These are phyloP conservation scores for Penelope pileata DNA, from an alignment of 2,113 vertebrate genomes.

Conservation along the genomic window DNA sequence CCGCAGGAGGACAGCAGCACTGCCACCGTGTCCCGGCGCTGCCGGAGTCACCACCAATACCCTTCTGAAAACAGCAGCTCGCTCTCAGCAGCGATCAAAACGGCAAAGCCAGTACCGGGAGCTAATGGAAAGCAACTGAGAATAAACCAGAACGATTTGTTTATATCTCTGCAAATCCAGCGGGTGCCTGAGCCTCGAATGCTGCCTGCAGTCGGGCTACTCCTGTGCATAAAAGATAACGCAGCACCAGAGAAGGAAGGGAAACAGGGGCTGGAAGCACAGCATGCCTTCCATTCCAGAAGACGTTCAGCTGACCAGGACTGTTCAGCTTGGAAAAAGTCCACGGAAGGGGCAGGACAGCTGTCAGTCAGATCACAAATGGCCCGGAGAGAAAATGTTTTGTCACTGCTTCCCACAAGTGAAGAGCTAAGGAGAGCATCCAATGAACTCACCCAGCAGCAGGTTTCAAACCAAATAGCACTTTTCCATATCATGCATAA, in stretches of 20 bases:
- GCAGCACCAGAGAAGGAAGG: neutral
- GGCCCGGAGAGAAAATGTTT: neutral
- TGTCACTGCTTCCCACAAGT: neutral
- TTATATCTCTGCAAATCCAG: neutral
- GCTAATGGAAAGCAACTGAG: neutral
- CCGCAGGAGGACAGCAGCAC: neutral
- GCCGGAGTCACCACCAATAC: neutral
- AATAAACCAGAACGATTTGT: neutral
- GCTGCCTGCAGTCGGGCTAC: neutral
- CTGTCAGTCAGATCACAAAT: neutral
- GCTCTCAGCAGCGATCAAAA: neutral
- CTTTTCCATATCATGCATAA: neutral
- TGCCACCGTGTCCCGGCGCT: neutral
- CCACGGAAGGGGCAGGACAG: rapidly evolving
- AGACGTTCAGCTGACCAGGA: neutral
- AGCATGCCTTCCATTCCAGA: neutral
- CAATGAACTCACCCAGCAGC: neutral
- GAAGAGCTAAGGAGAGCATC: neutral
- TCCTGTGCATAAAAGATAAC: neutral
- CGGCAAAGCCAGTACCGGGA: neutral
- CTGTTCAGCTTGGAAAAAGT: rapidly evolving
- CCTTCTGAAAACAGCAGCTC: neutral
- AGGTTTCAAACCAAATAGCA: neutral
- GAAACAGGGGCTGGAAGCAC: neutral
- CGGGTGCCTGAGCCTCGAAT: neutral